A percentile compares a stretch with the other conserved stretches of the same genome.
Evolutionary conservation across 2,888 invertebrate species (phyloP).

Genomic region (Thecocarcelia acutangulata): DNA sequence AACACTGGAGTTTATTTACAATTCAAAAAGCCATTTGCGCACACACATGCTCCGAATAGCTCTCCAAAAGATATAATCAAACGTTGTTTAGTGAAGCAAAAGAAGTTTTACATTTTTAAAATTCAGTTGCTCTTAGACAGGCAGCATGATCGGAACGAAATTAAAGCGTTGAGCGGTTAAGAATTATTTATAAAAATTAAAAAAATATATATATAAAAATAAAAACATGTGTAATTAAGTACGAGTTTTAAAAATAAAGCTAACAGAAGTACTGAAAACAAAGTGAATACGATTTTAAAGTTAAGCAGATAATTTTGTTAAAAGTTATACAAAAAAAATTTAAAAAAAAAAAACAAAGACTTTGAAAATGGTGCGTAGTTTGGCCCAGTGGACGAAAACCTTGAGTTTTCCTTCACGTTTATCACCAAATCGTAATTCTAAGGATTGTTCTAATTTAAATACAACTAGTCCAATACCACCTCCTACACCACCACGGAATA

Average conservation of each 20-base stretch:
- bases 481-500: constrained; percentile 84
- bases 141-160: constrained; percentile 74
- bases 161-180: constrained; percentile 50
- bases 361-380: constrained; percentile 89
- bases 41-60: constrained; percentile 36
- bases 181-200: constrained; percentile 27
- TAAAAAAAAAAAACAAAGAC: constrained; percentile 56
- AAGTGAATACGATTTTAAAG: constrained; percentile 9
- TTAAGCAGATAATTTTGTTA: constrained; percentile 12
- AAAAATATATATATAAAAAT: constrained; percentile 49
- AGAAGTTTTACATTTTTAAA: constrained; percentile 70
- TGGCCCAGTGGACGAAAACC: constrained; percentile 95
- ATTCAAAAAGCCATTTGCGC: constrained; percentile 59
- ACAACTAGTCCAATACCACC: constrained; percentile 82
- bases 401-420: constrained; percentile 93
- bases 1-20: constrained; percentile 27
- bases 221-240: constrained; percentile 42
- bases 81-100: constrained; percentile 44
- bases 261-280: constrained; percentile 28
- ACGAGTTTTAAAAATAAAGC: constrained; percentile 5
- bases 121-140: constrained; percentile 76
- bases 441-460: constrained; percentile 85
- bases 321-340: background rate
- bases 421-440: constrained; percentile 90
- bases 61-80: constrained; percentile 19